Percentiles rank a stretch among this genome's conserved stretches.
phyloP scores from a whole-genome alignment of 2,113 vertebrate species.

The Amblyopsis rosae region DNA sequence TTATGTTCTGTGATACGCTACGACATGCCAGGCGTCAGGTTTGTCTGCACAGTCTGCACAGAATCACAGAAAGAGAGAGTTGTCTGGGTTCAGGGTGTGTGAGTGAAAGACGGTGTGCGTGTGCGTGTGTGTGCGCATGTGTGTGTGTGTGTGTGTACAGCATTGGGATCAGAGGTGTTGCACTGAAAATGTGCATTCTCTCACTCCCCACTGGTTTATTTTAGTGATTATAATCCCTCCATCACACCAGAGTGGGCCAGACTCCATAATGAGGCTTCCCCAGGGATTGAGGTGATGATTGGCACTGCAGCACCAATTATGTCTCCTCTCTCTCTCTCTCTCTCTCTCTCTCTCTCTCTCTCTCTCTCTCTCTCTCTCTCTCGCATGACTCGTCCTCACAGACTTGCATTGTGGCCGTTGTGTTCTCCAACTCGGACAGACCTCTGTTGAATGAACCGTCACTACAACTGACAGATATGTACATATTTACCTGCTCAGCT shows the following conservation, averaged over 20 bases:
- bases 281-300: conserved; percentile 65
- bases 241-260: conserved; percentile 59
- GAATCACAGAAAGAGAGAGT: neutral
- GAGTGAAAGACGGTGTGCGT: conserved; percentile 14
- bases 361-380: neutral
- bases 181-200: conserved; percentile 69
- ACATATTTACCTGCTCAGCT: neutral
- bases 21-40: neutral
- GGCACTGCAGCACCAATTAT: conserved; percentile 63
- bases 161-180: conserved; percentile 25
- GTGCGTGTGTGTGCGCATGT: conserved; percentile 1
- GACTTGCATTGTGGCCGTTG: conserved; percentile 6
- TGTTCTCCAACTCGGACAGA: conserved; percentile 36
- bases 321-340: conserved; percentile 27
- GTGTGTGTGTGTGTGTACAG: conserved; percentile 19
- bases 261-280: conserved; percentile 68
- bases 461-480: conserved; percentile 4
- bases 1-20: neutral
- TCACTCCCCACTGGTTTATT: conserved; percentile 69
- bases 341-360: neutral
- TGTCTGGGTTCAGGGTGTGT: conserved; percentile 15
- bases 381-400: neutral
- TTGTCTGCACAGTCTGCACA: conserved; percentile 18
- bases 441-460: conserved; percentile 40
- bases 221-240: conserved; percentile 71